phyloP scores from a whole-genome alignment of 2,797 vertebrate species.

The Neosilurus hyrtlii region DNA sequence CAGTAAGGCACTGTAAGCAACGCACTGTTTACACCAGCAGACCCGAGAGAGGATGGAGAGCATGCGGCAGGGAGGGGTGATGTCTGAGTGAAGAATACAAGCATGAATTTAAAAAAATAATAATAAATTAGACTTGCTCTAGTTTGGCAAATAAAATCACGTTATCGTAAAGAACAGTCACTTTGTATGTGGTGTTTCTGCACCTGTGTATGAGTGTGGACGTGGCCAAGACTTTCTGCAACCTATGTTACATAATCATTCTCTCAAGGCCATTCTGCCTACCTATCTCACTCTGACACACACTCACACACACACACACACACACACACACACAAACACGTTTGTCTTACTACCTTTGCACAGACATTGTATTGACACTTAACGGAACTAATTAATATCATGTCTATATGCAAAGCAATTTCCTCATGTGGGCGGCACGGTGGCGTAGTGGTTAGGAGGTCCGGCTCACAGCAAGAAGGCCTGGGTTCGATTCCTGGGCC shows the following conservation, averaged over 20 bases:
- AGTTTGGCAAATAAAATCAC: background rate
- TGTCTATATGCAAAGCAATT: background rate
- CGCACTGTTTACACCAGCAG: conserved; percentile 22
- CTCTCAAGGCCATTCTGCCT: background rate
- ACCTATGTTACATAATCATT: conserved; percentile 43
- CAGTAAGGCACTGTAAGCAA: conserved; percentile 4
- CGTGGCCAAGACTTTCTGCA: conserved; percentile 48
- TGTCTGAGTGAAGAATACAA: background rate
- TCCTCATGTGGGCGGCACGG: too few species aligned
- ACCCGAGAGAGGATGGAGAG: background rate
- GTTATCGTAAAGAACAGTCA: conserved; percentile 50
- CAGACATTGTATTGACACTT: background rate
- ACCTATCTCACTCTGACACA: conserved; percentile 23
- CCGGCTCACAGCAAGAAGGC: too few species aligned
- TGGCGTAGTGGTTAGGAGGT: too few species aligned
- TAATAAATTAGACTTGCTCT: background rate
- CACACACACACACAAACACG: background rate
- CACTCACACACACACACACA: conserved; percentile 13
- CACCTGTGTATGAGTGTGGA: conserved; percentile 67
- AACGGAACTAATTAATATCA: background rate
- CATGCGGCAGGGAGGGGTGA: background rate
- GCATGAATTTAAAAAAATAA: conserved; percentile 7
- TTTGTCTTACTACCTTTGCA: background rate
- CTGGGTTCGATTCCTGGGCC: too few species aligned
- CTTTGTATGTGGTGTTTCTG: conserved; percentile 59